Evolutionary conservation across 2,113 vertebrate species (phyloP).

Genomic region (Siniperca chuatsi): DNA sequence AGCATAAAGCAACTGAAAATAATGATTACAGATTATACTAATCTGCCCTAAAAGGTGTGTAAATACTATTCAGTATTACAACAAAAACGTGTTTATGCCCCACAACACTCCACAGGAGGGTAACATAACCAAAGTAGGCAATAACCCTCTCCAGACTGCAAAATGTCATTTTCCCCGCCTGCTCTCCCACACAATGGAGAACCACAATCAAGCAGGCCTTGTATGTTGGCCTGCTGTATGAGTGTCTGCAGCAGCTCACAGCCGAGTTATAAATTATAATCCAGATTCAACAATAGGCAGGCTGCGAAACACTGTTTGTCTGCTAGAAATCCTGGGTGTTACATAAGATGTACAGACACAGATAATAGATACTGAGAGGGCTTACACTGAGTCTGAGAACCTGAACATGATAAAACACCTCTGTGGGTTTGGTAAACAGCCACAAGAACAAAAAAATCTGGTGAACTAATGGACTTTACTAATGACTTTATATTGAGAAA

Average conservation of each 20-base stretch:
- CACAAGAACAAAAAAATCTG: conserved; percentile 23
- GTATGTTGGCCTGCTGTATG: conserved; percentile 21
- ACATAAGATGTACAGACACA: conserved; percentile 58
- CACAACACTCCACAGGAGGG: conserved; percentile 40
- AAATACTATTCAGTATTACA: conserved; percentile 34
- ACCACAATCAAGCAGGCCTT: conserved; percentile 58
- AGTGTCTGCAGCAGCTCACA: conserved; percentile 46
- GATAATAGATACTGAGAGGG: conserved; percentile 48
- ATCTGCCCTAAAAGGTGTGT: conserved; percentile 49
- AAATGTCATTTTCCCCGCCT: conserved; percentile 61
- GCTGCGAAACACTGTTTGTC: conserved; percentile 50
- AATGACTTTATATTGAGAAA: conserved; percentile 56
- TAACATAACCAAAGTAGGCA: conserved; percentile 41
- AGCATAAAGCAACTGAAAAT: not conserved
- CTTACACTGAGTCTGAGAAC: conserved; percentile 33
- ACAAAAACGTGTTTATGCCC: conserved; percentile 35
- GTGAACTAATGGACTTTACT: conserved; percentile 40
- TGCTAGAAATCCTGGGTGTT: conserved; percentile 65
- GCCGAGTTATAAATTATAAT: conserved; percentile 69
- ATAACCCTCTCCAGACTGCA: conserved; percentile 55
- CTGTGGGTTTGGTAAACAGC: conserved; percentile 29
- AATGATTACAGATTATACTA: conserved; percentile 47
- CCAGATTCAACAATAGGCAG: conserved; percentile 63
- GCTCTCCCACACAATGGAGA: conserved; percentile 52
- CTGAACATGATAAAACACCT: conserved; percentile 39